Base-by-base conservation (phyloP, 2,888 invertebrate species). In the Druceiella hillmani region DNA sequence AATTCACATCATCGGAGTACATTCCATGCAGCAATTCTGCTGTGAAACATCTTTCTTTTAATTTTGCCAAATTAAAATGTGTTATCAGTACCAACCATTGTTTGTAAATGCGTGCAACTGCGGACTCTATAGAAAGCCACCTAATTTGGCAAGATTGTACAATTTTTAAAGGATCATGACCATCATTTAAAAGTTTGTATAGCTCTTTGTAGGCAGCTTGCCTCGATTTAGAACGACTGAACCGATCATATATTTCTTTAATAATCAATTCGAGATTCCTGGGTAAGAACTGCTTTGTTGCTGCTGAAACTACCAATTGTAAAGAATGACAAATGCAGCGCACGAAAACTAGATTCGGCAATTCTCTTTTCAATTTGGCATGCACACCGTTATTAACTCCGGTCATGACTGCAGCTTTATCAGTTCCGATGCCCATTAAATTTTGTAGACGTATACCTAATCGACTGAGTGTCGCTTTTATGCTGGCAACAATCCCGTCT, bases 371-470 rank as follows among this genome's bases (percentile, higher is more conserved):
- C 10, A 28, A 28, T 28, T 12, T 4, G 2, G 28, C 28, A 28
- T 14, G 15, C 6, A 28, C 12, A 7, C 28, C 28, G 15, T 28
- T 28, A 6, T 28, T 28, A 14, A 28, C 3, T n/a, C n/a, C n/a
- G n/a, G n/a, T n/a, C n/a, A n/a, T n/a, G n/a, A n/a, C n/a, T n/a
- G n/a, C n/a, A n/a, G 55, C 55, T 46, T 58, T 59, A 36, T 61
- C 58, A 15, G 54, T 55, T n/a, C 57, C 58, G 34, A 59, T 54
- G 16, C 55, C 57, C 39, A 47, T 46, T 45, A 54, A 44, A 37
- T 58, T 52, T 34, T 47, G 14, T 7, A 54, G 26, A 10, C 48
- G 44, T 33, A 55, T 42, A 20, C 33, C 26, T 17, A 41, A 39
- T 32, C 37, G 43, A 44, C 35, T 39, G n/a, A 43, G 30, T 6